Base-by-base conservation (phyloP, 2,888 invertebrate species). In the Rhogogaster chlorosoma region DNA sequence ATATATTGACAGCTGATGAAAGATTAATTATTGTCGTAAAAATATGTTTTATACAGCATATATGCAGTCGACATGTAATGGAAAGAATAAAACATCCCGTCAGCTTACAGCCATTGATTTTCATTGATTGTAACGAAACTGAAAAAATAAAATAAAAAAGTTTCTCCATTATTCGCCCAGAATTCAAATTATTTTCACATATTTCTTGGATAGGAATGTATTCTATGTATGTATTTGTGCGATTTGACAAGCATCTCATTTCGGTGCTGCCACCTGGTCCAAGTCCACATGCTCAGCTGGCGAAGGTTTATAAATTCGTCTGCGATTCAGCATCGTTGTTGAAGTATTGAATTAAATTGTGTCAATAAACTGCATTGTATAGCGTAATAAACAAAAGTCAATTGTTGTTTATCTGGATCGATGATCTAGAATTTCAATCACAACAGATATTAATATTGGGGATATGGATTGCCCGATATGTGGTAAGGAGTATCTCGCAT, bases 401-500 rank as follows among this genome's bases (percentile, higher is more conserved):
- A 70, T 36, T 32, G 18, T 70, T 12, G 61, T 61, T 36, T 12
- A 26, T 61, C 10, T 12, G 22, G 2, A 61, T 26, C 12, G 26
- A 10, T 61, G 61, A 26, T 22, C 61, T 26, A 61, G 61, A 61
- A 61, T 61, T 32, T 1, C 1, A 36, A n/a, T 9, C 12, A 0
- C n/a, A 26, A 61, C 12, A 61, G 12, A 36, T 70, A 36, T 7
- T 15, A 70, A 9, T 15, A 70, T 36, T 49, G 18, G n/a, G 53
- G 15, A 53, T 18, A 83, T 91, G 26, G 87, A 89, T 77, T 97
- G 97, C 92, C 97, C 97, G 1, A 94, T 97, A 84, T 97, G 97
- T 91, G 94, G 93, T 84, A 95, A 95, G 91, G 89, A 91, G 38
- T 96, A 95, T 93, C 89, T 94, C 32, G 89, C 93, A 78, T 88